Base-by-base conservation (phyloP, 2,797 vertebrate species). In the Notolepis coatsorum region DNA sequence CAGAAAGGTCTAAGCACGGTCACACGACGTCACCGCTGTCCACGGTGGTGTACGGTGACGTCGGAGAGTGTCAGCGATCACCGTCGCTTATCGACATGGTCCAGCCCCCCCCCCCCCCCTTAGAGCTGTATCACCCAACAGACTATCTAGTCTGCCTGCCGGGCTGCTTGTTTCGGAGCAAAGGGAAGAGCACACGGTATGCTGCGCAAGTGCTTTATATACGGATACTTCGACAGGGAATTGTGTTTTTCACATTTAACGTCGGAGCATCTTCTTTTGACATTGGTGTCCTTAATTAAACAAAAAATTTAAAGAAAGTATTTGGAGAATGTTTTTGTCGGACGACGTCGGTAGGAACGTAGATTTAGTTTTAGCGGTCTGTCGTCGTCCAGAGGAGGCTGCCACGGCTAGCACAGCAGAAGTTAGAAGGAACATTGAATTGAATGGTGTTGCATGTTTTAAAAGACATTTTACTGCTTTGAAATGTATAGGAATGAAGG, bases 211-310 rank as follows among this genome's bases (percentile, higher is more conserved):
- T 91, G 89, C 86, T 92, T 91, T 88, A 88, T 82, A 82, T 57
- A n/a, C n/a, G 81, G 86, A 90, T 86, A 88, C 80, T 82, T 69
- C 87, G 82, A 89, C 87, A 88, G 87, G 89, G 88, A 90, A 89
- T 86, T 73, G 74, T 59, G 27, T 81, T 86, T 87, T 86, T n/a
- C n/a, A n/a, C 77, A 82, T 77, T 77, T 66, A 47, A 79, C 79
- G 80, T 88, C 80, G 78, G 84, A 80, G 73, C 75, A 79, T 85
- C 65, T 68, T 75, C 35, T 77, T 86, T 81, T 68, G 64, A 89
- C 81, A 71, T 84, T 76, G 56, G 81, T 79, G 86, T 83, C 88
- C 81, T 89, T 89, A 84, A 78, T 41, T 41, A 1, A 13, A 13
- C 38, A 17, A 41, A n/a, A n/a, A n/a, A n/a, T n/a, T n/a, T n/a